Percentiles rank a stretch among this genome's conserved stretches.
phyloP scores from a whole-genome alignment of 1,140 invertebrate species.

The Aphelinus atriplicis region DNA sequence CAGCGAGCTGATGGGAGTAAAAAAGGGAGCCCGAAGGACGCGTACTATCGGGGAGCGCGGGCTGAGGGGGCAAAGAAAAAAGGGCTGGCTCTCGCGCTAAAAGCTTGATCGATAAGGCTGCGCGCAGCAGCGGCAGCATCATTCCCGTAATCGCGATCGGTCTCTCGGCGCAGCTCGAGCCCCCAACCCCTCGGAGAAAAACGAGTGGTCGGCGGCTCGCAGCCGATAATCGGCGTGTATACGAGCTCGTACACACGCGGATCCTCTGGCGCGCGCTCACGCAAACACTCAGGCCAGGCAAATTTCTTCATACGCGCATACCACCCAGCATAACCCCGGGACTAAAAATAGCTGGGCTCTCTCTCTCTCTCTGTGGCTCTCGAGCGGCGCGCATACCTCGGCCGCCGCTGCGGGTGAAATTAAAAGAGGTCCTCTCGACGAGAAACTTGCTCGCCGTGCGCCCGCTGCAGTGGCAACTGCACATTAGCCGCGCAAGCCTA shows the following conservation, averaged over 20 bases:
- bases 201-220: background rate
- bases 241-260: background rate
- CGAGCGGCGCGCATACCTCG: background rate
- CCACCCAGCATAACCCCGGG: background rate
- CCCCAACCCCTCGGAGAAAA: slow-evolving; percentile 1
- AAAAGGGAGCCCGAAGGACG: too few relatives aligned
- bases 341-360: slow-evolving; percentile 22
- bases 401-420: background rate
- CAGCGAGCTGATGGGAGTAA: too few relatives aligned
- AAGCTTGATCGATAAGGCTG: too few relatives aligned
- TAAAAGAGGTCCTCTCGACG: slow-evolving; percentile 7
- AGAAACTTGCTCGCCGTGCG: too few relatives aligned
- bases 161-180: background rate
- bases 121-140: slow-evolving; percentile 4
- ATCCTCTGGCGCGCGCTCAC: background rate
- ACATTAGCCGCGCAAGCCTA: slow-evolving; percentile 8
- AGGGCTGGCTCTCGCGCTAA: too few relatives aligned
- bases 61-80: too few relatives aligned
- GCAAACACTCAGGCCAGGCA: slow-evolving; percentile 15
- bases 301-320: background rate
- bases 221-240: background rate
- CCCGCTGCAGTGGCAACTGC: slow-evolving; percentile 1
- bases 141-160: slow-evolving; percentile 6
- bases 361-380: too few relatives aligned
- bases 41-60: too few relatives aligned